A percentile compares a stretch with the other conserved stretches of the same genome.
phyloP scores from a whole-genome alignment of 1,140 invertebrate species.

The Pinna nobilis region DNA sequence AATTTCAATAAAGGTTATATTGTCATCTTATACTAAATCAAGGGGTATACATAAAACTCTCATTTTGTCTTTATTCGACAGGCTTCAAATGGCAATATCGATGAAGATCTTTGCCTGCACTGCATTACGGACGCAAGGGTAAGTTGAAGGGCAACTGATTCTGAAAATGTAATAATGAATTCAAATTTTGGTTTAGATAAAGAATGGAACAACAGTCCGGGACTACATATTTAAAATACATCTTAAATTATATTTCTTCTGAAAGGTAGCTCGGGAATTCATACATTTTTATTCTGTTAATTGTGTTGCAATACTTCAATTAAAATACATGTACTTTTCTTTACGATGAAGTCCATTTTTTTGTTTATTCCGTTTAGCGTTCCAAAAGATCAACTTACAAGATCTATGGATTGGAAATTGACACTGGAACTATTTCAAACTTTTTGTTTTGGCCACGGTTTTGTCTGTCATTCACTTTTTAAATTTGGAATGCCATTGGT shows the following conservation, averaged over 20 bases:
- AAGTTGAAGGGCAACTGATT: slow-evolving; percentile 19
- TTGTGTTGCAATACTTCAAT: neutral
- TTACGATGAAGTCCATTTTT: neutral
- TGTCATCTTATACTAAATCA: neutral
- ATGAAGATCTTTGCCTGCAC: slow-evolving; percentile 51
- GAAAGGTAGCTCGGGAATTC: neutral
- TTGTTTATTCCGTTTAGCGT: too few relatives aligned
- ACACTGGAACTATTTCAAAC: neutral
- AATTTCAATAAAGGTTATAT: neutral
- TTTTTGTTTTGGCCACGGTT: neutral
- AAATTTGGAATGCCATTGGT: too few relatives aligned
- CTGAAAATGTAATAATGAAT: neutral
- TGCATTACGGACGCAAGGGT: slow-evolving; percentile 35
- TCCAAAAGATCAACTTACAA: too few relatives aligned
- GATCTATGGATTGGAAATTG: neutral
- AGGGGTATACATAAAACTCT: neutral
- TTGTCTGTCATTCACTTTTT: too few relatives aligned
- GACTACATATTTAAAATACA: neutral
- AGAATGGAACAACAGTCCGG: too few relatives aligned
- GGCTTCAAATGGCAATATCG: slow-evolving; percentile 55
- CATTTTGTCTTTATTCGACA: slow-evolving; percentile 25
- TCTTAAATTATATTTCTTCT: neutral
- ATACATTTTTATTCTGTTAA: neutral
- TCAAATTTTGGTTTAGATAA: too few relatives aligned
- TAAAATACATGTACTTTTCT: neutral